Evolutionary conservation across 2,797 vertebrate species (phyloP).

Genomic region (Oreochromis grahami): DNA sequence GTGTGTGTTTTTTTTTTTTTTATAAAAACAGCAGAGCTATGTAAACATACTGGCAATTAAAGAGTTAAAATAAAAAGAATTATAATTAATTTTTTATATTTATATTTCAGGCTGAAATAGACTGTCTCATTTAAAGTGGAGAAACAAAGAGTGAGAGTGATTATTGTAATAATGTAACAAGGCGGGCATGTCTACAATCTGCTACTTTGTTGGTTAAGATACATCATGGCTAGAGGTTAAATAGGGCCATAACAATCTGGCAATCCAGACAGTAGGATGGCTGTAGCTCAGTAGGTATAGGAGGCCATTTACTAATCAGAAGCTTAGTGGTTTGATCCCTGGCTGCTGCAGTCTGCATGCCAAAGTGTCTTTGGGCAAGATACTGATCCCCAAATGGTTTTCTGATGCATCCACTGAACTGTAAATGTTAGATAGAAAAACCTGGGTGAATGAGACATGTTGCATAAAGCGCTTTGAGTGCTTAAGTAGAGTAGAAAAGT

Average conservation of each 20-base stretch:
- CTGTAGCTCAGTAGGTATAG: background rate
- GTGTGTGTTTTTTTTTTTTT: too few relatives aligned
- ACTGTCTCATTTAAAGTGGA: fast-evolving
- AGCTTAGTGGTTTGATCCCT: background rate
- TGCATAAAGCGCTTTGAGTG: background rate
- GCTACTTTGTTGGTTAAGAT: background rate
- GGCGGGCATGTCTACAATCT: fast-evolving
- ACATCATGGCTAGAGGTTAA: background rate
- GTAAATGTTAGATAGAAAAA: background rate
- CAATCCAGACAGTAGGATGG: background rate
- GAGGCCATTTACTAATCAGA: background rate
- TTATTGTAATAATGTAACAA: background rate
- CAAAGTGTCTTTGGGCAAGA: background rate
- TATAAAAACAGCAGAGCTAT: too few relatives aligned
- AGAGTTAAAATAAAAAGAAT: background rate
- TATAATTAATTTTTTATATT: background rate
- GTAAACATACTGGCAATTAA: too few relatives aligned
- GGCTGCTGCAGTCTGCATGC: background rate
- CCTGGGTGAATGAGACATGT: background rate
- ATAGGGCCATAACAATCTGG: background rate
- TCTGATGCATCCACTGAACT: background rate
- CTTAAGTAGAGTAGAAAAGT: background rate
- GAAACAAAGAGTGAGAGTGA: background rate
- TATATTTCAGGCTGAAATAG: too few relatives aligned
- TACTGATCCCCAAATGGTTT: background rate